Conservation (phyloP, 2,113 vertebrate species). For the Ellobius talpinus region DNA sequence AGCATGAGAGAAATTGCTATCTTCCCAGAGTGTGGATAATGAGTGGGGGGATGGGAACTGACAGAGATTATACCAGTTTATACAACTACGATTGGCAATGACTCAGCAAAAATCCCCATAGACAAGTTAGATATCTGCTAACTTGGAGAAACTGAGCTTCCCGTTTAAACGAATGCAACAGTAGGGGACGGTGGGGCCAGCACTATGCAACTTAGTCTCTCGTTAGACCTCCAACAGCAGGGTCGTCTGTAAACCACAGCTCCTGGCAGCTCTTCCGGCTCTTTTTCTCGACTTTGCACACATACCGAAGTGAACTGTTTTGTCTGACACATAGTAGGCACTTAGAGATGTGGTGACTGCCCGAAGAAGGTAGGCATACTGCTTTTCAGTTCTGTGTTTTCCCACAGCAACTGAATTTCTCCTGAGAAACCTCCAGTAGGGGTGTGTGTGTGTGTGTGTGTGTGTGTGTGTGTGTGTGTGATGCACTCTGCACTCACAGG, state of each 20-base stretch:
- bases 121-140: slow-evolving; percentile 46
- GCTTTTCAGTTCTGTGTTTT: not conserved
- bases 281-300: not conserved
- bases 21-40: slow-evolving; percentile 49
- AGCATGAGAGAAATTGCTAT: slow-evolving; percentile 51
- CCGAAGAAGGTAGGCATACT: not conserved
- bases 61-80: slow-evolving; percentile 43
- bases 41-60: slow-evolving; percentile 43
- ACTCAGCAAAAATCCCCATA: slow-evolving; percentile 64
- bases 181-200: not conserved
- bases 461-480: not conserved
- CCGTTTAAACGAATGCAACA: not conserved
- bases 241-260: not conserved
- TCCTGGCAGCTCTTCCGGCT: not conserved
- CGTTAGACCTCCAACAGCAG: not conserved
- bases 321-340: not conserved
- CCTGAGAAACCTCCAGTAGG: not conserved
- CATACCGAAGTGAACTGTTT: too few species aligned
- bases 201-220: not conserved
- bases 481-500: not conserved
- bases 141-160: not conserved
- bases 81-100: slow-evolving; percentile 6
- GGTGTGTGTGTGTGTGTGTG: not conserved
- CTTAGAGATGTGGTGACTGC: not conserved
- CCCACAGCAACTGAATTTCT: not conserved